Percentiles rank a stretch among this genome's conserved stretches.
phyloP scores from a whole-genome alignment of 2,888 invertebrate genomes.

The Sialis fuliginosa region DNA sequence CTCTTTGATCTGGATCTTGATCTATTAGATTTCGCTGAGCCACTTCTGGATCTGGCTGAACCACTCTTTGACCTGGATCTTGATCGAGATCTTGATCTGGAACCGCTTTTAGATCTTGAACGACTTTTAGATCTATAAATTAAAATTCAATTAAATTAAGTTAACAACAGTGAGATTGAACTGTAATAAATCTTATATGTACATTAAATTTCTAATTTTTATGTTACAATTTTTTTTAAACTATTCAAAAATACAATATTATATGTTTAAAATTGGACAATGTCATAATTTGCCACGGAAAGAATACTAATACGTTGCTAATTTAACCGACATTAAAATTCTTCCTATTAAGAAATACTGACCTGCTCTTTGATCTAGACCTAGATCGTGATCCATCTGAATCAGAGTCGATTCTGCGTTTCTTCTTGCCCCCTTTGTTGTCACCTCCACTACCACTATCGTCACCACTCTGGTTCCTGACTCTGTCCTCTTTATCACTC shows the following conservation, averaged over 20 bases:
- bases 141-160: no score
- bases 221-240: no score
- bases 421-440: conserved; percentile 27
- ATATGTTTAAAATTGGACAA: no score
- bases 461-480: conserved; percentile 37
- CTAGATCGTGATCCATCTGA: conserved; percentile 30
- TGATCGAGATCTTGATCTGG: conserved; percentile 15
- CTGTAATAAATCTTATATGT: no score
- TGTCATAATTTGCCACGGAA: no score
- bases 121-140: conserved; percentile 21
- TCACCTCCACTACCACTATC: conserved; percentile 27
- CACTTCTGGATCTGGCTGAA: conserved; percentile 16
- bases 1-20: conserved; percentile 21
- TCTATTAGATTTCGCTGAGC: conserved; percentile 17
- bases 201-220: no score
- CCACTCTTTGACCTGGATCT: conserved; percentile 6
- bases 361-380: conserved; percentile 25
- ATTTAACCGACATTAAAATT: no score
- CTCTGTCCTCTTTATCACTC: conserved; percentile 35
- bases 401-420: conserved; percentile 42
- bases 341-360: conserved; percentile 9
- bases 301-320: no score
- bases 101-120: conserved; percentile 21
- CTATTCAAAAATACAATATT: no score
- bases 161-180: no score